Conservation (phyloP, 2,888 invertebrate species). For the Lepidochrysops patricia region DNA sequence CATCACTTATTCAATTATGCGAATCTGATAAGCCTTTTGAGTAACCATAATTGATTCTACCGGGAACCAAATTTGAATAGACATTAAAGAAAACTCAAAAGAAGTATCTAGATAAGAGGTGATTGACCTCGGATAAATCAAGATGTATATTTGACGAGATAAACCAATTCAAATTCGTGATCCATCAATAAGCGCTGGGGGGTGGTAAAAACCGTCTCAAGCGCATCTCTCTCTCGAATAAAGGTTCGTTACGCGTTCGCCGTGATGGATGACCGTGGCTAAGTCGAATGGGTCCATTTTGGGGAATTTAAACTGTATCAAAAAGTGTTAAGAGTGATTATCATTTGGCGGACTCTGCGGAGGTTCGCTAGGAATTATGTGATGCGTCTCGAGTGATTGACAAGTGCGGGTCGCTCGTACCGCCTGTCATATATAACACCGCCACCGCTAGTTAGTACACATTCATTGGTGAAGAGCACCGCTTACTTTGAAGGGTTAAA, state of each 20-base stretch:
- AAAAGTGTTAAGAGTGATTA: constrained; percentile 32
- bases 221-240: constrained; percentile 52
- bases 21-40: constrained; percentile 56
- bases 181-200: constrained; percentile 44
- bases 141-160: constrained; percentile 37
- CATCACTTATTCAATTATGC: constrained; percentile 70
- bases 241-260: constrained; percentile 66
- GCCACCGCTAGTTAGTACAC: constrained; percentile 67
- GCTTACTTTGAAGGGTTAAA: constrained; percentile 18
- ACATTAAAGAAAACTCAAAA: constrained; percentile 26
- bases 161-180: constrained; percentile 52
- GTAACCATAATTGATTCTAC: constrained; percentile 43
- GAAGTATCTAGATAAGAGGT: constrained; percentile 27
- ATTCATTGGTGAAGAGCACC: constrained; percentile 45
- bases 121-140: constrained; percentile 27
- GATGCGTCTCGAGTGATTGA: constrained; percentile 53
- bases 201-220: constrained; percentile 52
- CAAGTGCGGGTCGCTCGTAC: constrained; percentile 68
- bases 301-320: constrained; percentile 26
- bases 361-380: constrained; percentile 42
- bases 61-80: constrained; percentile 35
- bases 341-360: constrained; percentile 28
- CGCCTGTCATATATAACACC: constrained; percentile 65
- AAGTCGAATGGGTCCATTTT: constrained; percentile 39
- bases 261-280: constrained; percentile 67